Base-by-base conservation (phyloP, 2,888 invertebrate genomes). In the Xanthia icteritia region DNA sequence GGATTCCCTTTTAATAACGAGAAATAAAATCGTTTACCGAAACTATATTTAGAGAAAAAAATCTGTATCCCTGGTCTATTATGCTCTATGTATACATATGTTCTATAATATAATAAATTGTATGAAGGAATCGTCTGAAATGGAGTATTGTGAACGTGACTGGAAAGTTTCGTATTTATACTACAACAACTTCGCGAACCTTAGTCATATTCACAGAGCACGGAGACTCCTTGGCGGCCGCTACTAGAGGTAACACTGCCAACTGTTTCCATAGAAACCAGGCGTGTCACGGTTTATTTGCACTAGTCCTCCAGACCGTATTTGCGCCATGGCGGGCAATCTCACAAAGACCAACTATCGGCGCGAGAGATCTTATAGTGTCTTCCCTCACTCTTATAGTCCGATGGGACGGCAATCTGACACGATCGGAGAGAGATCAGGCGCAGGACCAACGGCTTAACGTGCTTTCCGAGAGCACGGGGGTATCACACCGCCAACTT, bases 111-210 rank as follows among this genome's bases (percentile, higher is more conserved):
- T 88, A 90, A 92, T 92, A 91, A 91, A 91, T 89, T 90, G 86
- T 88, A 87, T 89, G 88, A 92, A 92, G 90, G 89, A 90, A 88
- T 89, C 88, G 87, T 86, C 88, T 89, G 91, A 89, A 93, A 93
- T 91, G 90, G 92, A 91, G 93, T 93, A 92, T 88, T 77, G 74
- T 68, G 75, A 75, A 92, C 93, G 93, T 93, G 93, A 92, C 93
- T 88, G 60, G 91, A 91, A 93, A 90, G 74, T 88, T 87, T 83
- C 48, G 77, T 86, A 89, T 90, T 90, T 90, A 89, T 86, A 84
- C 86, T 86, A 84, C 86, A 73, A 67, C 63, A 81, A 88, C 84
- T 89, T 86, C 68, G 79, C 73, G 80, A 74, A 83, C 73, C 79
- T 84, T 70, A 58, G 51, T 65, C 76, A 5, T 68, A 56, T 36